Conservation (phyloP, 2,113 vertebrate species). For the Ammospiza nelsoni region DNA sequence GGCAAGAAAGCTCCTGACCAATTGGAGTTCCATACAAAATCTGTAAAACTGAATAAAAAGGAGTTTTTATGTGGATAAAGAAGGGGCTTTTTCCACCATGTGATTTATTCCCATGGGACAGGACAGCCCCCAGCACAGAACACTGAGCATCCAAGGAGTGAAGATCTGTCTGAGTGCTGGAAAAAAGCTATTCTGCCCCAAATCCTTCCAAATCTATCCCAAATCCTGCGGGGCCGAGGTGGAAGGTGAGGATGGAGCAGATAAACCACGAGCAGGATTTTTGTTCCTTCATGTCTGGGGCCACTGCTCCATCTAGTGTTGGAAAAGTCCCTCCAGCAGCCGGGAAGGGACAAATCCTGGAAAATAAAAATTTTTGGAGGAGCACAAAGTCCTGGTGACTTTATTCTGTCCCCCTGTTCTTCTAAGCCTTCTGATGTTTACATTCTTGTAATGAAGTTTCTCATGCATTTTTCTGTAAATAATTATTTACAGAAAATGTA, state of each 20-base stretch:
- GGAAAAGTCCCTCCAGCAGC: not conserved
- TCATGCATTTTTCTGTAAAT: no score
- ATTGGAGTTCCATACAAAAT: not conserved
- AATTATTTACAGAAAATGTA: no score
- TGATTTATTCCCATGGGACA: not conserved
- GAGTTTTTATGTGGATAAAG: not conserved
- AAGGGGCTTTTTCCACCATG: not conserved
- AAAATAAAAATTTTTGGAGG: not conserved
- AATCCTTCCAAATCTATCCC: not conserved
- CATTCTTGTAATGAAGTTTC: no score
- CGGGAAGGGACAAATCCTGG: not conserved
- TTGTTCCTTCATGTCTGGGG: not conserved
- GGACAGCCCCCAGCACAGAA: accelerated
- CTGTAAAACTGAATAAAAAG: not conserved
- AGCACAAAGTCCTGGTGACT: not conserved
- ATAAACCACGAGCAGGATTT: not conserved
- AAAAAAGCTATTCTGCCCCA: not conserved
- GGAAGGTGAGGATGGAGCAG: not conserved
- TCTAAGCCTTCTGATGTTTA: no score
- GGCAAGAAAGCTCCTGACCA: not conserved
- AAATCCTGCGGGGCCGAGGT: not conserved
- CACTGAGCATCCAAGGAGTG: accelerated
- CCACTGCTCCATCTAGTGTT: constrained; percentile 68
- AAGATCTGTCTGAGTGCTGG: not conserved
- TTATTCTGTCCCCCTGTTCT: not conserved